phyloP scores from a whole-genome alignment of 2,888 invertebrate genomes.

The Balanococcus diminutus region DNA sequence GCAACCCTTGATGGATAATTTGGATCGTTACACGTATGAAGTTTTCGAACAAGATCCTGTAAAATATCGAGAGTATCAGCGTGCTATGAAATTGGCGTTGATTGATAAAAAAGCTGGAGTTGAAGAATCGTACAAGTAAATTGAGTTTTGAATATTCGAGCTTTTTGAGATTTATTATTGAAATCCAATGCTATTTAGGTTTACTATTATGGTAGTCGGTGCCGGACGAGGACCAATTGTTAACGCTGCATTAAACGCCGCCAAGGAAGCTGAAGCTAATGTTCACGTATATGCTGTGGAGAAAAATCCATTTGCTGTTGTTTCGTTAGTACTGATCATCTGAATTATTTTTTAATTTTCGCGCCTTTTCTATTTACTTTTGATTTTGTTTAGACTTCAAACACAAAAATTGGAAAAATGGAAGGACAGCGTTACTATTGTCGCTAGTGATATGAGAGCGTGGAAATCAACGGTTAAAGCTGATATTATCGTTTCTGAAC shows the following conservation, averaged over 20 bases:
- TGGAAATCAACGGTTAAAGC: constrained; percentile 83
- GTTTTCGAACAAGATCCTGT: constrained; percentile 97
- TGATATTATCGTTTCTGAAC: constrained; percentile 93
- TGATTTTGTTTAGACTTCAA: constrained; percentile 64
- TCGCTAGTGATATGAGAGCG: constrained; percentile 85
- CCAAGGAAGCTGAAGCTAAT: constrained; percentile 71
- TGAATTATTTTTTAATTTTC: not conserved
- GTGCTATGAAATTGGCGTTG: constrained; percentile 80
- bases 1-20: constrained; percentile 93
- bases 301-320: constrained; percentile 96
- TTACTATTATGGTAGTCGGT: constrained; percentile 85
- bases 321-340: constrained; percentile 66
- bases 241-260: constrained; percentile 83
- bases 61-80: constrained; percentile 89
- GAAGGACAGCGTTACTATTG: constrained; percentile 75
- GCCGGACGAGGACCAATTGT: constrained; percentile 96
- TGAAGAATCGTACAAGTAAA: constrained; percentile 60
- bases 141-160: not conserved
- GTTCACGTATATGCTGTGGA: constrained; percentile 93
- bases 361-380: not conserved
- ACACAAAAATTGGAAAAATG: constrained; percentile 79
- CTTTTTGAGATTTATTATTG: no score
- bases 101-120: constrained; percentile 65
- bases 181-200: constrained; percentile 55
- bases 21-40: constrained; percentile 95